A percentile compares a stretch with the other conserved stretches of the same genome.
phyloP scores from a whole-genome alignment of 1,140 invertebrate genomes.

The Doryteuthis pealeii region DNA sequence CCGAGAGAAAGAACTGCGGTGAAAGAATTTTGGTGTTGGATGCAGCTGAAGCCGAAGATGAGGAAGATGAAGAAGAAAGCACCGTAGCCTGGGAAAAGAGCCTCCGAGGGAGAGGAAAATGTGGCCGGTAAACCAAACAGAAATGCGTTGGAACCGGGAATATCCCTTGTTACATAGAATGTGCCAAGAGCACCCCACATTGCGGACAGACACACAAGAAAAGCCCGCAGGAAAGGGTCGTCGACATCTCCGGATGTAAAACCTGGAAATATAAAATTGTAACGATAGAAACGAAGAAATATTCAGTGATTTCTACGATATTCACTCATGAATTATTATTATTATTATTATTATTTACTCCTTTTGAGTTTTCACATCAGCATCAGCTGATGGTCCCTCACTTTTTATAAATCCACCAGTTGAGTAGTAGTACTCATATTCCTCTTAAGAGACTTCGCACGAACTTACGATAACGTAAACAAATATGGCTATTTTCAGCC shows the following conservation, averaged over 20 bases:
- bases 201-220: slow-evolving; percentile 30
- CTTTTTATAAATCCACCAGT: no score
- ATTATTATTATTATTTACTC: no score
- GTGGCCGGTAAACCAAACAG: not conserved
- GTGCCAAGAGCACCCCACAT: slow-evolving; percentile 39
- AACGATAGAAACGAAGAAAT: not conserved
- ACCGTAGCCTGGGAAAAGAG: slow-evolving; percentile 39
- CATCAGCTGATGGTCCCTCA: no score
- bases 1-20: slow-evolving; percentile 32
- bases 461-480: no score
- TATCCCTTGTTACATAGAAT: slow-evolving; percentile 30
- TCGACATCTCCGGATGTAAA: slow-evolving; percentile 32
- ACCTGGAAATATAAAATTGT: slow-evolving; percentile 26
- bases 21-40: slow-evolving; percentile 28
- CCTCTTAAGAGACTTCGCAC: no score
- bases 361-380: no score
- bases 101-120: slow-evolving; percentile 23
- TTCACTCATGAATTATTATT: no score
- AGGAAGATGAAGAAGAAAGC: slow-evolving; percentile 33
- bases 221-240: slow-evolving; percentile 26
- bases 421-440: no score
- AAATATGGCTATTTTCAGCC: no score
- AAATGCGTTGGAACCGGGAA: slow-evolving; percentile 2
- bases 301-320: no score
- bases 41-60: slow-evolving; percentile 30